Percentiles rank a stretch among this genome's conserved stretches.
Evolutionary conservation across 2,888 invertebrate genomes (phyloP).

Genomic region (Phalangium opilio): DNA sequence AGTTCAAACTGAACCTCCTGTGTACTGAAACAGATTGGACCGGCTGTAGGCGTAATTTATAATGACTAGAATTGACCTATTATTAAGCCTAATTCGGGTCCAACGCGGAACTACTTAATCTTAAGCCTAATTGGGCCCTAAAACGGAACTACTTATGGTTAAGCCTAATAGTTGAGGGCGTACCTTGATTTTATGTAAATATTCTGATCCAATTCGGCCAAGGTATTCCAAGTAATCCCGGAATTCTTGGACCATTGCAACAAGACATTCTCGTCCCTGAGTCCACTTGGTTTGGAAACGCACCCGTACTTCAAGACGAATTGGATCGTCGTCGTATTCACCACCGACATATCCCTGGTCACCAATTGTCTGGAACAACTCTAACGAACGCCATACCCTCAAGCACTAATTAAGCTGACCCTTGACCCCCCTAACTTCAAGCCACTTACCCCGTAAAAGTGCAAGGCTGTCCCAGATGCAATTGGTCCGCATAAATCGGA

Average conservation of each 20-base stretch:
- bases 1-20: too few species aligned
- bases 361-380: conserved; percentile 28
- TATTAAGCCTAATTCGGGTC: too few species aligned
- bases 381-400: conserved; percentile 22
- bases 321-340: conserved; percentile 29
- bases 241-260: conserved; percentile 30
- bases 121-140: too few species aligned
- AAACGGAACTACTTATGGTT: too few species aligned
- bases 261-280: conserved; percentile 28
- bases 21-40: too few species aligned
- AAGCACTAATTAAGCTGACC: too few species aligned
- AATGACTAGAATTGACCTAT: too few species aligned
- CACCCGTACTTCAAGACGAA: conserved; percentile 33
- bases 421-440: too few species aligned
- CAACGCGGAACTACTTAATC: too few species aligned
- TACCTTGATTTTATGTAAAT: conserved; percentile 28
- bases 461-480: conserved; percentile 29
- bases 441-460: conserved; percentile 30
- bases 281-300: conserved; percentile 22
- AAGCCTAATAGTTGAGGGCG: too few species aligned
- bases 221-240: conserved; percentile 29
- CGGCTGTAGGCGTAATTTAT: too few species aligned
- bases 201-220: conserved; percentile 28
- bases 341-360: conserved; percentile 29
- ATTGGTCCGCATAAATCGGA: conserved; percentile 27